phyloP scores from a whole-genome alignment of 1,140 invertebrate species.

The Idris sp. region DNA sequence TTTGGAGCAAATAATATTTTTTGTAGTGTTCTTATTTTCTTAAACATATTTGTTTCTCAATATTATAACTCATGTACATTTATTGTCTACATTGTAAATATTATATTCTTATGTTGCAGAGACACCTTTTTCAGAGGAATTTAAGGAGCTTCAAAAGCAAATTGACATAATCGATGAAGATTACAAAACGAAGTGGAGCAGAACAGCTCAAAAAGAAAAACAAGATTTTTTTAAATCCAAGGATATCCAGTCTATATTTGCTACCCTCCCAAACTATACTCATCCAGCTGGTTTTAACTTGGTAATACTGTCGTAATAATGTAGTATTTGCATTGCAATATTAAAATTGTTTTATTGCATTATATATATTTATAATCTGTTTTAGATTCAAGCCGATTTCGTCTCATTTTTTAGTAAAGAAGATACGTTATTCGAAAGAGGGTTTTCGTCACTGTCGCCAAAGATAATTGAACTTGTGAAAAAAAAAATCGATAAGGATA shows the following conservation, averaged over 20 bases:
- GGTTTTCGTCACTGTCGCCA: not conserved
- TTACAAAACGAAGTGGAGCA: slow-evolving; percentile 2
- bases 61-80: slow-evolving; percentile 1
- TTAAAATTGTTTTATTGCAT: too few relatives aligned
- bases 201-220: slow-evolving; percentile 5
- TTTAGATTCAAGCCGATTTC: slow-evolving; percentile 9
- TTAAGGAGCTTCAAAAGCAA: slow-evolving; percentile 1
- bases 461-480: slow-evolving; percentile 2
- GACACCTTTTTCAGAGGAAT: not conserved
- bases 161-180: slow-evolving; percentile 3
- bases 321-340: too few relatives aligned
- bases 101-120: slow-evolving; percentile 8
- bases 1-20: too few relatives aligned
- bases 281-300: slow-evolving; percentile 6
- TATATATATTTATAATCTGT: slow-evolving; percentile 1
- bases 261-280: slow-evolving; percentile 2
- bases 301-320: too few relatives aligned
- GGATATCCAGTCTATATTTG: not conserved
- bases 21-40: not conserved
- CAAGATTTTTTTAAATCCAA: not conserved
- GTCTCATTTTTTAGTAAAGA: not conserved
- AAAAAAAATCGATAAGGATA: slow-evolving; percentile 2
- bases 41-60: not conserved
- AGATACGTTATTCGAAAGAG: not conserved
- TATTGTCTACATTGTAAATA: too few relatives aligned